phyloP scores from a whole-genome alignment of 2,797 vertebrate species.

The Argentina silus region DNA sequence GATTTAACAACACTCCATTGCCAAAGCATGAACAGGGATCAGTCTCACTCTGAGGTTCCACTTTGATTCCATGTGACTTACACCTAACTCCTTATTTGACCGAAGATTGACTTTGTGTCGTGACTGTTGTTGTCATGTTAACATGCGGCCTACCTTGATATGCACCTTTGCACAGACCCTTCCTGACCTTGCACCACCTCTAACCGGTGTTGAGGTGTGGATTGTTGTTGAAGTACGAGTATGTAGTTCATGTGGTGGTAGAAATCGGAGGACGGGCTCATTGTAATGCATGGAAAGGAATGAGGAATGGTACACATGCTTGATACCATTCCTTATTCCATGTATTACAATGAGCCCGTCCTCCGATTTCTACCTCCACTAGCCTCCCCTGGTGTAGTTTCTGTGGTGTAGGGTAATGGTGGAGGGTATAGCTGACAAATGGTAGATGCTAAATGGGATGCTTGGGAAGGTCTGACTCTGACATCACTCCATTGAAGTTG shows the following conservation, averaged over 20 bases:
- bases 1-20: neutral
- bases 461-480: too few relatives aligned
- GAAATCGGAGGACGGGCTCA: neutral
- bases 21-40: neutral
- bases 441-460: too few relatives aligned
- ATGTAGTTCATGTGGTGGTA: conserved; percentile 13
- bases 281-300: neutral
- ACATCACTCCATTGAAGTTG: too few relatives aligned
- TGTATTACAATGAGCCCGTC: too few relatives aligned
- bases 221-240: conserved; percentile 4
- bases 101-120: conserved; percentile 15
- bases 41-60: neutral
- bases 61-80: neutral
- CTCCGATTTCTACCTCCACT: too few relatives aligned
- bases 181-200: neutral
- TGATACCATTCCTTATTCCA: too few relatives aligned
- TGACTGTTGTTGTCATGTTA: neutral
- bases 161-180: conserved; percentile 1
- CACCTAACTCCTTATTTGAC: neutral
- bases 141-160: neutral
- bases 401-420: too few relatives aligned
- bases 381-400: too few relatives aligned
- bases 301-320: too few relatives aligned
- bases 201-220: neutral
- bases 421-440: too few relatives aligned